Base-by-base conservation (phyloP, 2,797 vertebrate genomes). In the Graptemys geographica region DNA sequence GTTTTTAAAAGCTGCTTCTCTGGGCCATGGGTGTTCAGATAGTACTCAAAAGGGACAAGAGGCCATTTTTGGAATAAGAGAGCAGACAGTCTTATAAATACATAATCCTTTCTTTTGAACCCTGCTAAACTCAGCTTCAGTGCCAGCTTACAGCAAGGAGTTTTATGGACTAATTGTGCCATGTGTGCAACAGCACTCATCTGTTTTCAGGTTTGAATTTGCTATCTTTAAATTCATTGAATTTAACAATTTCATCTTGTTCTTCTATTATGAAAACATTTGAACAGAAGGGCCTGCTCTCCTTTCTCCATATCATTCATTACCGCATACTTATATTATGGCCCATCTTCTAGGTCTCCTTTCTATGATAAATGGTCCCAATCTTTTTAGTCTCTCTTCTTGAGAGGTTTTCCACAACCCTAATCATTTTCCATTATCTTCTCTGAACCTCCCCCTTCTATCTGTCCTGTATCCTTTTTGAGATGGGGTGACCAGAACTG, bases 21-120 rank as follows among this genome's bases (percentile, higher is more conserved):
- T 87, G 92, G 94, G 93, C 94, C 93, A 87, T 28, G 90, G 13
- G 28, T 41, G 7, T 76, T 84, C 93, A 95, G 87, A 79, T 82
- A 83, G 15, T 0, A 2, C 23, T 62, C 91, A 41, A 37, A 81
- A 62, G 37, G 83, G 79, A 89, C 83, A 81, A 81, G 90, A 80
- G 93, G 52, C 4, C 84, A 84, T 94, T 87, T 53, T 81, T 87
- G 87, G 33, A 89, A 11, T 56, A 7, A 44, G 93, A 65, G 86
- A 53, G 88, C 19, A 56, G 90, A 92, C 86, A 41, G 55, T 86
- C 31, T 0, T 5, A 44, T 0, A 0, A n/a, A 31, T 82, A 72
- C 12, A n/a, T 2, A 21, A 6, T 1, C 25, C 12, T 81, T 84
- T 89, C 13, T 47, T 57, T 52, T 72, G 80, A 62, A 65, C 49